A percentile compares a stretch with the other conserved stretches of the same genome.
Evolutionary conservation across 2,113 vertebrate species (phyloP).

Genomic region (Platanista minor): DNA sequence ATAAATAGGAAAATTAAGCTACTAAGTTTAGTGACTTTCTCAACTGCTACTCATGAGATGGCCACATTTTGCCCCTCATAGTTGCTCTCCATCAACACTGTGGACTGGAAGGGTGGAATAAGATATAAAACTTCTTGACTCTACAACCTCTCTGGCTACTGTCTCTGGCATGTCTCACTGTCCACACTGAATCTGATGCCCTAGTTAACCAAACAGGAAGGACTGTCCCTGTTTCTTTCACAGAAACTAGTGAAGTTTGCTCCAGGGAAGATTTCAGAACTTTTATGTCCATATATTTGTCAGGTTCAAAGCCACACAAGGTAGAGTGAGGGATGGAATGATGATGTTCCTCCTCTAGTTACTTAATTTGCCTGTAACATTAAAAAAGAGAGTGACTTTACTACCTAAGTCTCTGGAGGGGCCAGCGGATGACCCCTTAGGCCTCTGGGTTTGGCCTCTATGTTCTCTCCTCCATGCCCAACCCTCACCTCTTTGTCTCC

Average conservation of each 20-base stretch:
- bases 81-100: neutral
- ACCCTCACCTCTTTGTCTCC: rapidly evolving
- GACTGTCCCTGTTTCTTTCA: neutral
- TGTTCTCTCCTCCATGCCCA: neutral
- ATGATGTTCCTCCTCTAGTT: neutral
- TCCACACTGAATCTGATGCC: neutral
- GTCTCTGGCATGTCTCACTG: neutral
- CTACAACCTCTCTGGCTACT: neutral
- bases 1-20: neutral
- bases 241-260: neutral
- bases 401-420: neutral
- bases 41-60: neutral
- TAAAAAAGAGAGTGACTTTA: neutral
- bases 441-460: neutral
- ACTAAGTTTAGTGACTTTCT: neutral
- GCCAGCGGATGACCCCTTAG: no score
- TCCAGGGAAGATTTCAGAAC: neutral
- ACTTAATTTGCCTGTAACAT: neutral
- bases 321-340: neutral
- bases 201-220: neutral
- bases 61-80: neutral
- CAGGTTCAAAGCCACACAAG: neutral
- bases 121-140: neutral
- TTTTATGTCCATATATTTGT: neutral
- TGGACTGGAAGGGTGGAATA: neutral